These are phyloP conservation scores for Xerus rutilus DNA, from an alignment of 2,797 vertebrate species.

Conservation along the genomic window DNA sequence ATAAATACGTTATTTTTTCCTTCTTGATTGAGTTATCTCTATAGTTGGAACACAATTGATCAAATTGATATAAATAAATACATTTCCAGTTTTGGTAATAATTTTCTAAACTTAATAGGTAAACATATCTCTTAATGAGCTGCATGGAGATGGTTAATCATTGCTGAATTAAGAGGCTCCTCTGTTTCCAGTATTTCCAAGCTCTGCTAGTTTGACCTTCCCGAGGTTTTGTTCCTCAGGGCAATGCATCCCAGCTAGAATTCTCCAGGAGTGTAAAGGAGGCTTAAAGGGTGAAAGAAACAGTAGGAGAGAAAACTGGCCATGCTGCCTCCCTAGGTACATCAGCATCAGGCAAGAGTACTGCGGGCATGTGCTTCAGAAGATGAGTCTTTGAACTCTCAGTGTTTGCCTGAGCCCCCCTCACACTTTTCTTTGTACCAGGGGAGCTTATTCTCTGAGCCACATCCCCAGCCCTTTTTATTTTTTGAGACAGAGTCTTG, in stretches of 20 bases:
- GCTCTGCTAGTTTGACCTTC: not conserved
- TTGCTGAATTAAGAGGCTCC: not conserved
- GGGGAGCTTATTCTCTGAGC: too few species aligned
- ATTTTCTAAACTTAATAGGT: not conserved
- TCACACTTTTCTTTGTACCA: too few species aligned
- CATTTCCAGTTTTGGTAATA: not conserved
- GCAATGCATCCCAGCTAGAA: not conserved
- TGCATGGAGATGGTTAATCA: not conserved
- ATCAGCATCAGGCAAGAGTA: not conserved
- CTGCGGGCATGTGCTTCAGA: not conserved
- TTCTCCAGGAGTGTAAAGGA: not conserved
- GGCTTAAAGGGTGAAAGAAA: not conserved
- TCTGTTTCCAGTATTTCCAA: not conserved
- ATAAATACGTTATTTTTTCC: not conserved
- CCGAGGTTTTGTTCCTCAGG: not conserved
- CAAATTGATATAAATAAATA: not conserved
- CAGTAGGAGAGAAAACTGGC: not conserved
- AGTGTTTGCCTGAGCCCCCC: accelerated
- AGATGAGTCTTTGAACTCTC: not conserved
- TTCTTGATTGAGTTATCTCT: not conserved
- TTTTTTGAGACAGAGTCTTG: too few species aligned
- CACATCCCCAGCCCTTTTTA: too few species aligned
- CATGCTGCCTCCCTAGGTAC: not conserved
- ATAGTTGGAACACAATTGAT: not conserved
- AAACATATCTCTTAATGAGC: not conserved